Base-by-base conservation (phyloP, 2,888 invertebrate species). In the Chrysolina americana region DNA sequence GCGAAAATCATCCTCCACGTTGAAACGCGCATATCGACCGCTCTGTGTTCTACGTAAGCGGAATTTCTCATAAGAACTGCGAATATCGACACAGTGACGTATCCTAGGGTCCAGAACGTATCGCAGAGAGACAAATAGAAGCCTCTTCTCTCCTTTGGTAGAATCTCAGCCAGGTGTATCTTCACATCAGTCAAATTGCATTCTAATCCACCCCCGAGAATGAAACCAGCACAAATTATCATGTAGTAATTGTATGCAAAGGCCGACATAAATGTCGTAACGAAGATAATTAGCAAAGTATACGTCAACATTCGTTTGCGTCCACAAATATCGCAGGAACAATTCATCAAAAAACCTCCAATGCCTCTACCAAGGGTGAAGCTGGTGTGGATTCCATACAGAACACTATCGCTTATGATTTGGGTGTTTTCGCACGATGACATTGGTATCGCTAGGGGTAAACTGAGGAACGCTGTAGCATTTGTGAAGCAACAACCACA, bases 1-100 rank as follows among this genome's bases (percentile, higher is more conserved):
- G 88, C 88, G 70, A 88, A 85, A 50, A 89, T 81, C 50, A 89
- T 83, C 73, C 89, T 83, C 89, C 89, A 90, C 10, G 89, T 87
- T 47, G 87, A 84, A 13, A 87, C 80, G 72, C 85, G 83, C 80
- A 78, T 85, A 65, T 81, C 81, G n/a, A 81, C 70, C 11, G 75
- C 73, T 62, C 78, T 76, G 17, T 79, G 75, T 19, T 80, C 82
- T 1, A 76, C 70, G 9, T 77, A 56, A n/a, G 76, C 65, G 1
- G 78, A 69, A 8, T 76, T 77, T 68, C 77, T 71, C 28, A 83
- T 59, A 62, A 78, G 75, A 28, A 81, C 75, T 1, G 78, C 77
- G 53, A 81, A 71, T 47, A 80, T 78, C 79, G 86, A 79, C 4
- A 84, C 81, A 6, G 80, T 59, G 10, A 87, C 63, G 70, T 86